Base-by-base conservation (phyloP, 2,888 invertebrate genomes). In the Caenorhabditis virilis region DNA sequence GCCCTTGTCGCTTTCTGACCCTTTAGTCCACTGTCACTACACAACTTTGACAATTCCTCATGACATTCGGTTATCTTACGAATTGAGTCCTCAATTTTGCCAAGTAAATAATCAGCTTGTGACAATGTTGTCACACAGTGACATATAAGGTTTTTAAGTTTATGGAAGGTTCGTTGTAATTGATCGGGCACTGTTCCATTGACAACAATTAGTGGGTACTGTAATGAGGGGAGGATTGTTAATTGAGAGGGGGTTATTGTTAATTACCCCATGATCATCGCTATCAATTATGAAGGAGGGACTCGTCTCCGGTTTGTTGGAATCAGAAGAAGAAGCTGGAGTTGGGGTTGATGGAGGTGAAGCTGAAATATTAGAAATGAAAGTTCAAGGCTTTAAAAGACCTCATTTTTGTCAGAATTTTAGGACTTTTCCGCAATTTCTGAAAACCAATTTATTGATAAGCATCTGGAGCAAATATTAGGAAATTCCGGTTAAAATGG, bases 1-100 rank as follows among this genome's bases (percentile, higher is more conserved):
- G 72, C 72, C 16, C 69, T 48, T 13, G 72, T 78, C n/a, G 76
- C 83, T 76, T 87, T 87, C 73, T 86, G 86, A 41, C 86, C 86
- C 66, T 86, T 85, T 6, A 87, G 82, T 1, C 86, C 86, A 9
- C 84, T 82, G 51, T 84, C 84, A 36, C 75, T 79, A 75, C 85
- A 85, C n/a, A 85, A 69, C 41, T 79, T 82, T 36, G 84, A 82
- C 57, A 88, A 72, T 22, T 86, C 85, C 52, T 85, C 85, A 72
- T 85, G 85, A 78, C 83, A 84, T 52, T 85, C 85, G 53, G 73
- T 69, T 7, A 82, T 72, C 67, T 83, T 69, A 20, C 64, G 73
- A 26, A 73, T 78, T 0, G 78, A 75, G 6, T 82, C 82, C 36
- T 80, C 78, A 45, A 84, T 76, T 76, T 77, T 78, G 1, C 62